Conservation (phyloP, 2,797 vertebrate genomes). For the Syngnathus rostellatus region DNA sequence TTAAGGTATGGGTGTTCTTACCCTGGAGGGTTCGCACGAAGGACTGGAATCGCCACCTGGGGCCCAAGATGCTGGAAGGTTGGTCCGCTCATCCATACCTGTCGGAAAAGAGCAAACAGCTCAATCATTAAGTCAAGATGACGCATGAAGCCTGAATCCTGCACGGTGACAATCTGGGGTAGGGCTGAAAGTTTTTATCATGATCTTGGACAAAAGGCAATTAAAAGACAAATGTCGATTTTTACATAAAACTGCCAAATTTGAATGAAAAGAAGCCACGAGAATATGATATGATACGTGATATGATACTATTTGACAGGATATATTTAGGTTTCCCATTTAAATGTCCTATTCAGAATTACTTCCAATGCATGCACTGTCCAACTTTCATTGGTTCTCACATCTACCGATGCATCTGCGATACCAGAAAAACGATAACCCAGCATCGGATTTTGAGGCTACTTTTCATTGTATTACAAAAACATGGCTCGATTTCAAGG, state of each 20-base stretch:
- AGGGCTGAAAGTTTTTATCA: not conserved
- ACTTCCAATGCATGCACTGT: not conserved
- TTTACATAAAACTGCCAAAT: too few relatives aligned
- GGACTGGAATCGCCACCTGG: slow-evolving; percentile 88
- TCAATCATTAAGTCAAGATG: slow-evolving; percentile 42
- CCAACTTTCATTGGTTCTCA: not conserved
- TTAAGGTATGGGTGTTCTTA: slow-evolving; percentile 70
- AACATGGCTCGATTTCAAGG: too few relatives aligned
- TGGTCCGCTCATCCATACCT: slow-evolving; percentile 93
- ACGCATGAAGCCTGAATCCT: slow-evolving; percentile 16
- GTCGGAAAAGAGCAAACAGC: slow-evolving; percentile 59
- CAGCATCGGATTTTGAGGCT: too few relatives aligned
- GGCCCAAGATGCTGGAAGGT: slow-evolving; percentile 80
- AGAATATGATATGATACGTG: too few relatives aligned
- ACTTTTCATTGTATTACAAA: too few relatives aligned
- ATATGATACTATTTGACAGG: too few relatives aligned
- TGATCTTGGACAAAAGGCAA: too few relatives aligned
- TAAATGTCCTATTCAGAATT: too few relatives aligned
- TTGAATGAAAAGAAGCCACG: too few relatives aligned
- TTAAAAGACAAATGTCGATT: too few relatives aligned
- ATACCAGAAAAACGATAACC: not conserved
- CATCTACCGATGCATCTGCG: not conserved
- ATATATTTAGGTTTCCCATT: too few relatives aligned
- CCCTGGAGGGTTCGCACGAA: slow-evolving; percentile 87
- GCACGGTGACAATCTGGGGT: not conserved